Base-by-base conservation (phyloP, 2,113 vertebrate genomes). In the Hypomesus transpacificus region DNA sequence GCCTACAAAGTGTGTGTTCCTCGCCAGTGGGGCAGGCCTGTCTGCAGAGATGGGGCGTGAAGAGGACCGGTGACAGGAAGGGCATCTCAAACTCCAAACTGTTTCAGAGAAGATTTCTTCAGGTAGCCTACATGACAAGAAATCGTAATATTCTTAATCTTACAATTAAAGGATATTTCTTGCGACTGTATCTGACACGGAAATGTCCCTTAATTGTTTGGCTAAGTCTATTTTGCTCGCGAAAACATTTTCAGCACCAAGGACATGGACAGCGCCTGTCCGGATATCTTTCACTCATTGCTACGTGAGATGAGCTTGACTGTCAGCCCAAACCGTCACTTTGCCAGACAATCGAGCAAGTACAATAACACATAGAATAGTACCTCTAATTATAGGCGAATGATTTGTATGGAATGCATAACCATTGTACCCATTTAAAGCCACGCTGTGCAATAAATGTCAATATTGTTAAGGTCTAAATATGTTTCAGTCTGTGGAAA, bases 121-220 rank as follows among this genome's bases (percentile, higher is more conserved):
- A 65, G 46, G 9, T 46, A 46, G 39, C 39, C 39, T 46, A 28
- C 22, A 54, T 50, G 67, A 66, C 26, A 65, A 46, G 13, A 16
- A 34, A 68, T 34, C 18, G 68, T 82, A 52, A 87, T 89, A 87
- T 83, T 78, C 90, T 84, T 91, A 89, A 70, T 81, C 59, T 93
- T 93, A 93, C 91, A 93, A 92, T 93, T 93, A 92, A 93, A 93
- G 91, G 91, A 93, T 93, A 93, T 92, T 92, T 93, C 91, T 91
- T 89, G 89, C 66, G 77, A 84, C 74, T 67, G 61, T 70, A 78
- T 69, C 68, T 14, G 79, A 89, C 71, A 87, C 88, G 87, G 91
- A 91, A 91, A 90, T 91, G 86, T 88, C 89, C 83, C 79, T 92
- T 91, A 93, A 92, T 92, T 93, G 91, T 93, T 91, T 79, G 89